Evolutionary conservation across 1,140 invertebrate genomes (phyloP), one percentile per base, ranked within the genome.

Genomic region (Trinorchestia longiramus): DNA sequence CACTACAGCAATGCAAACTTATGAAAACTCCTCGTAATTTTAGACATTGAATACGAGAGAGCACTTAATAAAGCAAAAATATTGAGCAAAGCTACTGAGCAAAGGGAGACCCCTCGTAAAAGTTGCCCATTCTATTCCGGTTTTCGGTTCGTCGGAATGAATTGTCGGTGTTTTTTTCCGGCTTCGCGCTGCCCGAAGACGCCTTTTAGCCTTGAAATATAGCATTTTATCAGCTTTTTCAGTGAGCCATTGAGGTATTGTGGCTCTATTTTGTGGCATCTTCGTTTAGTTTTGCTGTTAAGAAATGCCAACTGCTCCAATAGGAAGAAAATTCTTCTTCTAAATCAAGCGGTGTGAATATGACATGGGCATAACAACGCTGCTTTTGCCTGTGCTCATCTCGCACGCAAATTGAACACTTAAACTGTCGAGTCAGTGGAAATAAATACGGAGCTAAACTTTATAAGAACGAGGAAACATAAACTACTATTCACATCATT

Each of bases 101-200:
- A 77, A 77, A 77, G 62, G 62, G 62, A 77, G 62, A 77, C 62
- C 62, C 62, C 62, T 77, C 62, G 47, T 77, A 77, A 77, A 77
- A 77, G 62, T 77, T 77, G 62, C 28, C 62, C 62, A 36, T 77
- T 77, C 28, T 77, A 77, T 77, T 77, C 62, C 62, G 62, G 62
- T 36, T 28, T 77, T 15, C 62, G 47, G 62, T 28, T 77, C 62
- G 62, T 77, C 62, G 62, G 28, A 15, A 77, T 77, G 62, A 77
- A 77, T 77, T 23, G 62, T 77, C 62, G 62, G 62, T 77, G 62
- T 77, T 77, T 77, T 77, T 77, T 19, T 77, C 62, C 62, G 62
- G 62, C 28, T 77, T 36, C 28, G 15, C 62, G 1, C 62, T 15
- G n/a, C 62, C 28, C 62, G 62, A 36, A 23, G 62, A 11, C 62